Percentiles rank a stretch among this genome's conserved stretches.
phyloP scores from a whole-genome alignment of 2,797 vertebrate species.

The Heterohyrax brucei region DNA sequence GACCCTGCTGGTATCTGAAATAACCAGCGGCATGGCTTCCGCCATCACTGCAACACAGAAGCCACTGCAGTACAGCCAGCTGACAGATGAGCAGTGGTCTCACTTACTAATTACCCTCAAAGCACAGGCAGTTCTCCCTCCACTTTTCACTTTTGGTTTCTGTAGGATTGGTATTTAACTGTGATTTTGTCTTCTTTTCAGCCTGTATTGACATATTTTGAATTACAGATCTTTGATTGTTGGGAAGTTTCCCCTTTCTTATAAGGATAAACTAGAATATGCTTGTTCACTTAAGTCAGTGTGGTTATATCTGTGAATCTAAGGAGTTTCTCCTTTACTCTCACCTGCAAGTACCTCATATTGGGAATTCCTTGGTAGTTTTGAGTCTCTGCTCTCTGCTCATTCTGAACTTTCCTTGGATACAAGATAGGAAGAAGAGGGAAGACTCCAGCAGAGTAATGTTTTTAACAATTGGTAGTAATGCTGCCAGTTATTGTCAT shows the following conservation, averaged over 20 bases:
- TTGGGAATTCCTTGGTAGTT: not conserved
- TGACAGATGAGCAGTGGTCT: not conserved
- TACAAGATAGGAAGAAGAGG: not conserved
- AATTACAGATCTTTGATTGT: not conserved
- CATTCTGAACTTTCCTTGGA: constrained; percentile 33
- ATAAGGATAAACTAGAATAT: not conserved
- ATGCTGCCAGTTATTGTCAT: not conserved
- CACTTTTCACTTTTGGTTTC: constrained; percentile 8
- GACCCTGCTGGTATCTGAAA: too few species aligned
- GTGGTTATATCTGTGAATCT: not conserved
- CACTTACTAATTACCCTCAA: not conserved
- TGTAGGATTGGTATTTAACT: not conserved
- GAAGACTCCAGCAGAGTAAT: not conserved
- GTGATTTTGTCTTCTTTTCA: not conserved
- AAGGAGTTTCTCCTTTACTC: not conserved
- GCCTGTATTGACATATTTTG: constrained; percentile 23
- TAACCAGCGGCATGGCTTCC: too few species aligned
- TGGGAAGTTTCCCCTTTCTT: constrained; percentile 3
- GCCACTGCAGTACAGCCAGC: too few species aligned
- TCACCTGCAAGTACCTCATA: not conserved
- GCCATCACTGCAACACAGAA: too few species aligned
- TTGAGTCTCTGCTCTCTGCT: constrained; percentile 29
- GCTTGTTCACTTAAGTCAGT: not conserved
- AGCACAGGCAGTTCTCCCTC: not conserved
- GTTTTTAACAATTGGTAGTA: not conserved